Percentiles rank a stretch among this genome's conserved stretches.
These are phyloP conservation scores for Trisateles emortualis DNA, from an alignment of 2,888 invertebrate species.

Conservation along the genomic window DNA sequence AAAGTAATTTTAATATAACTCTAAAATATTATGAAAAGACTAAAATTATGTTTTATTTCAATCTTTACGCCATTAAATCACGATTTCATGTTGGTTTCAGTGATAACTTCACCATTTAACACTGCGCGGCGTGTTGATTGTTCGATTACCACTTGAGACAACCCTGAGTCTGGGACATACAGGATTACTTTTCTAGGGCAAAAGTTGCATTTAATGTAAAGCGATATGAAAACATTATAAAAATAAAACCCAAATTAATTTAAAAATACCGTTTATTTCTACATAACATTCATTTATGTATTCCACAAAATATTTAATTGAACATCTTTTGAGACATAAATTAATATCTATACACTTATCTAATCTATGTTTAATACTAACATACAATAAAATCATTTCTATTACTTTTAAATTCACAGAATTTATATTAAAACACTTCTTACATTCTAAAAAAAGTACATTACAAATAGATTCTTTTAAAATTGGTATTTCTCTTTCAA, in stretches of 20 bases:
- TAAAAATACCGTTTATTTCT: conserved; percentile 49
- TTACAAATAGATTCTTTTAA: conserved; percentile 16
- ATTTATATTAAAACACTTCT: conserved; percentile 36
- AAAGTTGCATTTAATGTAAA: too few relatives aligned
- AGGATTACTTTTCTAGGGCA: too few relatives aligned
- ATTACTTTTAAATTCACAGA: conserved; percentile 48
- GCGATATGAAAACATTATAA: too few relatives aligned
- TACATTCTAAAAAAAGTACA: conserved; percentile 22
- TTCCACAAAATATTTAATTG: conserved; percentile 48
- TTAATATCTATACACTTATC: conserved; percentile 26
- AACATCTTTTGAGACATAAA: conserved; percentile 44
- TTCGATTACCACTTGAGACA: too few relatives aligned
- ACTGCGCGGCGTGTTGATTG: too few relatives aligned
- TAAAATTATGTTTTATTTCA: too few relatives aligned
- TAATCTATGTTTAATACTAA: conserved; percentile 23
- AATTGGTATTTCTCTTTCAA: not conserved
- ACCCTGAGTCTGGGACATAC: too few relatives aligned
- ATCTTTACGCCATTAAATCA: too few relatives aligned
- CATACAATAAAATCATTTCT: conserved; percentile 34
- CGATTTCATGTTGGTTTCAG: too few relatives aligned
- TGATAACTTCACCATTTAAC: too few relatives aligned
- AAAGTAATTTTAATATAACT: too few relatives aligned
- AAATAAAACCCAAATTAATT: conserved; percentile 18
- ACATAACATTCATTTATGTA: conserved; percentile 49
- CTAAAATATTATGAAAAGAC: too few relatives aligned